These are phyloP conservation scores for Eulemur coronatus DNA, from an alignment of 2,797 vertebrate genomes.

Conservation along the genomic window DNA sequence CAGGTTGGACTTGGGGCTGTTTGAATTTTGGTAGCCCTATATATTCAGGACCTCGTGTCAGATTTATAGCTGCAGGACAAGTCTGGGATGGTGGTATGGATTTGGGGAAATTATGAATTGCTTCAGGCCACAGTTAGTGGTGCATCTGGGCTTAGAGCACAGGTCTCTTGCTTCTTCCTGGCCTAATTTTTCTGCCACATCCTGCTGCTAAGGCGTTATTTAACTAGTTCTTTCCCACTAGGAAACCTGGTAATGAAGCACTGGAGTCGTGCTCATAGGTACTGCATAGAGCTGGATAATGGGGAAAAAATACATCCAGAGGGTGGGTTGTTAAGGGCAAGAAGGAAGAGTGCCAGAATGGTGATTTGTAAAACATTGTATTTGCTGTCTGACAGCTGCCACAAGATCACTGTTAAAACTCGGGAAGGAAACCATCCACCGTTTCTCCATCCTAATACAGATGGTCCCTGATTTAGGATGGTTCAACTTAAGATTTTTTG, in stretches of 20 bases:
- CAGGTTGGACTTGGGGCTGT: neutral
- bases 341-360: neutral
- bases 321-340: neutral
- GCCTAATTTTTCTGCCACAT: neutral
- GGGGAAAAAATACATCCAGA: neutral
- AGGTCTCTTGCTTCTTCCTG: neutral
- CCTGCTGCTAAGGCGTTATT: constrained; percentile 34
- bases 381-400: constrained; percentile 13
- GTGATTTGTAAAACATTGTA: neutral
- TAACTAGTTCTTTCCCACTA: constrained; percentile 25
- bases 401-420: neutral
- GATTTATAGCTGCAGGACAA: neutral
- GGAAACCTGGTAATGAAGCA: constrained; percentile 45
- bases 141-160: neutral
- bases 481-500: neutral
- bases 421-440: neutral
- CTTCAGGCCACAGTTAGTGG: neutral
- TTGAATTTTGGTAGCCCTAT: neutral
- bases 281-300: neutral
- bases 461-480: neutral
- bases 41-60: neutral
- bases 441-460: neutral
- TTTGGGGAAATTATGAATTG: neutral
- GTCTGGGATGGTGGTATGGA: neutral
- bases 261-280: neutral